Evolutionary conservation across 2,888 invertebrate genomes (phyloP).

Genomic region (Melangyna quadrimaculata): DNA sequence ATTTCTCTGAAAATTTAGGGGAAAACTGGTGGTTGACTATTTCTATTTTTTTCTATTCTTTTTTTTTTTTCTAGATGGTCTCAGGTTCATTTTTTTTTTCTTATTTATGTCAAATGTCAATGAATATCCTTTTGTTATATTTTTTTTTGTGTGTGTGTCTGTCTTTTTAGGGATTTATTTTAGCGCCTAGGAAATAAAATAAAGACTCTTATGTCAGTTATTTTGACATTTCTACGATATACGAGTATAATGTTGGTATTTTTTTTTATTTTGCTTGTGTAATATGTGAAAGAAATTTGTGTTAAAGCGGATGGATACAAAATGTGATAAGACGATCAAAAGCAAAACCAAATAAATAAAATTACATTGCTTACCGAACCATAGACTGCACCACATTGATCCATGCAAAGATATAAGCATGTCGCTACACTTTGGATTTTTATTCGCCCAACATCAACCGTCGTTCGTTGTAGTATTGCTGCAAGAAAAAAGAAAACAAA

Average conservation of each 20-base stretch:
- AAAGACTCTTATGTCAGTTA: conserved; percentile 45
- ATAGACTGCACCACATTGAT: conserved; percentile 92
- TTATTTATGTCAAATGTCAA: conserved; percentile 43
- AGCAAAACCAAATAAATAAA: conserved; percentile 30
- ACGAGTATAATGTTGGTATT: conserved; percentile 36
- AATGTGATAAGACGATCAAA: neutral
- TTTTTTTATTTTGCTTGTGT: neutral
- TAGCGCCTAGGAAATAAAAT: conserved; percentile 24
- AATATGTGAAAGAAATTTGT: neutral
- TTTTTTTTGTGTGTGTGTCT: neutral
- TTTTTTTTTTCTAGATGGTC: neutral
- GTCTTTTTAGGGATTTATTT: neutral
- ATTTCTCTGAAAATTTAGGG: conserved; percentile 20
- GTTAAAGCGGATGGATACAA: neutral
- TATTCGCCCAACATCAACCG: conserved; percentile 89
- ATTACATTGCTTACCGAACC: conserved; percentile 88
- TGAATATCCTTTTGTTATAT: conserved; percentile 38
- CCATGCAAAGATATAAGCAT: conserved; percentile 94
- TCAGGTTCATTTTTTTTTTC: conserved; percentile 4
- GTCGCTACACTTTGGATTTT: conserved; percentile 94
- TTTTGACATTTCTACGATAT: conserved; percentile 64
- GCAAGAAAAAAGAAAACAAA: conserved; percentile 79
- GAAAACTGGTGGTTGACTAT: conserved; percentile 16
- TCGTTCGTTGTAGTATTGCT: conserved; percentile 87
- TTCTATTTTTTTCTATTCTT: conserved; percentile 4